These are phyloP conservation scores for Champsocephalus esox DNA, from an alignment of 2,797 vertebrate species.

Conservation along the genomic window DNA sequence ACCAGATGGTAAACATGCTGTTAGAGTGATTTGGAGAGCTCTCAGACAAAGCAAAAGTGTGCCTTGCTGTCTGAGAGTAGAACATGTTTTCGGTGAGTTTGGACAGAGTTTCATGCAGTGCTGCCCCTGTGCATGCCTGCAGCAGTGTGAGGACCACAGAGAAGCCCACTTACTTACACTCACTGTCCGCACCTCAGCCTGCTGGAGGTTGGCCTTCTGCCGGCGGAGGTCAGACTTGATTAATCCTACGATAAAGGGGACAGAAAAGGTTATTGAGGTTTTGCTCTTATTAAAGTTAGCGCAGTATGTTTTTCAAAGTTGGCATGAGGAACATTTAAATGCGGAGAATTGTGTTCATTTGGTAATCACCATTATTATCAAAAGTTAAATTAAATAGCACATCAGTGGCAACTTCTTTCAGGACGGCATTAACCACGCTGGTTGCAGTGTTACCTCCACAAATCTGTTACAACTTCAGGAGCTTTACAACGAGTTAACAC, in stretches of 20 bases:
- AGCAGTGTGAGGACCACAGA: slow-evolving; percentile 21
- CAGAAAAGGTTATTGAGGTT: not conserved
- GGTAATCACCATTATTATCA: not conserved
- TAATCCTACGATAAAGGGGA: slow-evolving; percentile 81
- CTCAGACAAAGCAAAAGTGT: slow-evolving; percentile 34
- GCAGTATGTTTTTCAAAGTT: not conserved
- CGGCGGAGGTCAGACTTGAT: slow-evolving; percentile 93
- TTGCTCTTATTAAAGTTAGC: not conserved
- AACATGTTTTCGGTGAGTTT: slow-evolving; percentile 14
- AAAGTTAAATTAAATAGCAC: not conserved
- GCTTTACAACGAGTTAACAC: not conserved
- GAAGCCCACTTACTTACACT: slow-evolving; percentile 83
- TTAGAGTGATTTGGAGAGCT: slow-evolving; percentile 8
- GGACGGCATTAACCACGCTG: not conserved
- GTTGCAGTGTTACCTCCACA: not conserved
- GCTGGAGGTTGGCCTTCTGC: slow-evolving; percentile 87
- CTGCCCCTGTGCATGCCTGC: slow-evolving; percentile 8
- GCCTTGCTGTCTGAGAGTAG: slow-evolving; percentile 5
- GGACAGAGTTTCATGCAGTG: slow-evolving; percentile 20
- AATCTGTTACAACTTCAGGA: not conserved
- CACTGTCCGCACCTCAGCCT: slow-evolving; percentile 58
- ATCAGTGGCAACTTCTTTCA: not conserved
- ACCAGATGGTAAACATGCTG: slow-evolving; percentile 11
- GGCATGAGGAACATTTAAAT: not conserved
- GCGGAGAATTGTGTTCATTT: not conserved